Evolutionary conservation across 2,888 invertebrate species (phyloP).

Genomic region (Eurytoma californica): DNA sequence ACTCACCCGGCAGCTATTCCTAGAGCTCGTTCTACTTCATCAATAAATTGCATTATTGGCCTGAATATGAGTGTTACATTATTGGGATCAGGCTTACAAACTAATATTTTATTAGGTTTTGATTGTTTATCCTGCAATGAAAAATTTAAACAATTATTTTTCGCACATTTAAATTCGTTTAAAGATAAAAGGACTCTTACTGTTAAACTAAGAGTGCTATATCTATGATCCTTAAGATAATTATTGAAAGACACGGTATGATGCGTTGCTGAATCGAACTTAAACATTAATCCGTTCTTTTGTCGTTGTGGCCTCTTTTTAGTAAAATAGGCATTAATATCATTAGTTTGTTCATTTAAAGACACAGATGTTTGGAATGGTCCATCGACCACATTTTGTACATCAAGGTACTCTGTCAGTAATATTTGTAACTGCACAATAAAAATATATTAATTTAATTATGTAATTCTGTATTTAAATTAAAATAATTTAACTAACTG

Average conservation of each 20-base stretch:
- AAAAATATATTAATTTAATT: neutral
- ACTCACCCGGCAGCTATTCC: conserved; percentile 78
- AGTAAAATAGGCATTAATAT: conserved; percentile 78
- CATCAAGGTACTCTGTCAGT: conserved; percentile 90
- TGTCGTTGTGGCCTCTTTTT: conserved; percentile 75
- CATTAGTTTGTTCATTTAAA: conserved; percentile 74
- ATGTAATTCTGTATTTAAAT: neutral
- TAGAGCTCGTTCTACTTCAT: conserved; percentile 86
- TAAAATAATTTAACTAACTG: neutral
- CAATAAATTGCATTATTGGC: conserved; percentile 88
- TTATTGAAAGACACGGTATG: conserved; percentile 76
- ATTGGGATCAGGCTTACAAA: conserved; percentile 86
- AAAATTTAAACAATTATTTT: conserved; percentile 15
- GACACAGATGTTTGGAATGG: conserved; percentile 76
- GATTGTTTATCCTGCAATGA: conserved; percentile 61
- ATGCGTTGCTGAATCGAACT: conserved; percentile 74
- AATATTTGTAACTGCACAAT: conserved; percentile 85
- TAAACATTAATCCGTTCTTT: conserved; percentile 64
- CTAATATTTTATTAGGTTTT: conserved; percentile 78
- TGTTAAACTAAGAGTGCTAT: conserved; percentile 72
- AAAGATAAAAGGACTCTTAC: conserved; percentile 58
- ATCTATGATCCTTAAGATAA: conserved; percentile 72
- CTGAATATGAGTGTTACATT: conserved; percentile 88
- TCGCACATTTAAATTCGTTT: neutral
- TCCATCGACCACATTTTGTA: conserved; percentile 85